Evolutionary conservation across 2,888 invertebrate species (phyloP), one percentile per base, ranked within the genome.

Genomic region (Crematogaster levior): DNA sequence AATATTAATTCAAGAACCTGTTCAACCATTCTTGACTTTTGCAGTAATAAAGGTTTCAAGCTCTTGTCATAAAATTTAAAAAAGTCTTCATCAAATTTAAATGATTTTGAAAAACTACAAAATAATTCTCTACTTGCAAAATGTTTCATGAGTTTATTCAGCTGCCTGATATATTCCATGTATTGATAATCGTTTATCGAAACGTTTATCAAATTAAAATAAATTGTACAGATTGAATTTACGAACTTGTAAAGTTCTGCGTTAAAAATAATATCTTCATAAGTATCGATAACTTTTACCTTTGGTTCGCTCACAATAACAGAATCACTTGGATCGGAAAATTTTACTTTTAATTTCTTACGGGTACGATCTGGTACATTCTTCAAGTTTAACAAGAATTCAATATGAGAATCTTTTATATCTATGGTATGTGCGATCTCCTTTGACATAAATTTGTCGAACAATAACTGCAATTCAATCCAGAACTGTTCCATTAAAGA

Each of bases 1-100:
- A 97, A 97, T 65, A 96, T 94, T 15, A 97, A 94, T 90, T 97
- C 96, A 1, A 97, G 94, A 2, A 96, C 94, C 46, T 95, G 92
- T 85, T 95, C 95, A 53, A 95, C 95, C 27, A 95, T 94, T 88
- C 96, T 95, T 0, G 95, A 92, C 68, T 95, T 95, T 0, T 95
- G 94, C 0, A 94, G 88, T 72, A 97, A 93, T 96, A 96, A 96
- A 0, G 86, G 89, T 30, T 93, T 92, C 75, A 96, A 88, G 83
- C 93, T 93, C 1, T 91, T 89, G 21, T 95, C 93, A 81, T 95
- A 95, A 83, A 96, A 92, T 9, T 89, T 86, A 1, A 91, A 86
- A n/a, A 94, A 89, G 83, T 89, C 88, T 0, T 90, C 91, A 4
- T 90, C 89, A 5, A 94, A 85, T 58, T 92, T 91, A 5, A 92